phyloP scores from a whole-genome alignment of 2,888 invertebrate species.

The Euplagia quadripunctaria region DNA sequence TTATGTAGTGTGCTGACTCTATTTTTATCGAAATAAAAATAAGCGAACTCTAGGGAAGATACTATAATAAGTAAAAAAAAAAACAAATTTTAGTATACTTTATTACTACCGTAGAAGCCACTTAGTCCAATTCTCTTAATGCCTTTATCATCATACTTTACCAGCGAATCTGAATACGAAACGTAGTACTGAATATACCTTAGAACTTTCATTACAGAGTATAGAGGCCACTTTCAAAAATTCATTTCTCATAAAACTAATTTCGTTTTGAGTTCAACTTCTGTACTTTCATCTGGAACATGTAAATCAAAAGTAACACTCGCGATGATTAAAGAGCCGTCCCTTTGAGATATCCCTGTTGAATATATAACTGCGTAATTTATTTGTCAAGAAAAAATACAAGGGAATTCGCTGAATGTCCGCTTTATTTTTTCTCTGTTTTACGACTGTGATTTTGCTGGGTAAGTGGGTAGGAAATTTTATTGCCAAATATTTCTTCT shows the following conservation, averaged over 20 bases:
- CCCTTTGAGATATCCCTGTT: constrained; percentile 48
- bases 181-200: background rate
- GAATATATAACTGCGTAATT: constrained; percentile 61
- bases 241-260: constrained; percentile 8
- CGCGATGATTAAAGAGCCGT: constrained; percentile 59
- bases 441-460: constrained; percentile 4
- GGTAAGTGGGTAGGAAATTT: background rate
- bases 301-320: constrained; percentile 59
- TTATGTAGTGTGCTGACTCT: too few species aligned
- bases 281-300: constrained; percentile 19
- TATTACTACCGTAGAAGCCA: background rate
- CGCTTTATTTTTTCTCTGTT: constrained; percentile 24
- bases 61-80: background rate
- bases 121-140: background rate
- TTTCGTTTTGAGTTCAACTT: constrained; percentile 22
- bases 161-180: background rate
- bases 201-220: background rate
- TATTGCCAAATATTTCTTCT: background rate
- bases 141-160: background rate
- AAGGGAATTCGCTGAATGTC: constrained; percentile 26
- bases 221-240: background rate
- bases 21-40: too few species aligned
- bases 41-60: too few species aligned
- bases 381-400: constrained; percentile 55
- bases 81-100: background rate